Evolutionary conservation across 2,113 vertebrate genomes (phyloP).

Genomic region (Gadus chalcogrammus): DNA sequence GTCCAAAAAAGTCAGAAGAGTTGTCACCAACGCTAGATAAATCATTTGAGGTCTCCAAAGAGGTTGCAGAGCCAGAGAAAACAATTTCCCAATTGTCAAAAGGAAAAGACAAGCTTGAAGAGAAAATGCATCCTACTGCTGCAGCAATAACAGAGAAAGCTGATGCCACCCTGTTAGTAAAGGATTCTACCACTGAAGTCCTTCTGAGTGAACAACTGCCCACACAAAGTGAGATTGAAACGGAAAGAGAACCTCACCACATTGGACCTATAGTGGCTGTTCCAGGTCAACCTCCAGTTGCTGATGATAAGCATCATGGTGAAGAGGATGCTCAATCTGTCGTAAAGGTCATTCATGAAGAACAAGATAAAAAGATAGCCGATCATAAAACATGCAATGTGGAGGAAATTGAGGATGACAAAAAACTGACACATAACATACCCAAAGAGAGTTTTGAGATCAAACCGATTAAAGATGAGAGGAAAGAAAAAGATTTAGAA

Average conservation of each 20-base stretch:
- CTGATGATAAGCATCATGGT: background rate
- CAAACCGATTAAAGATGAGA: slow-evolving; percentile 26
- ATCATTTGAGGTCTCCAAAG: slow-evolving; percentile 43
- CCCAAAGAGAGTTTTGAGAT: slow-evolving; percentile 29
- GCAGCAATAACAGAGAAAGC: slow-evolving; percentile 23
- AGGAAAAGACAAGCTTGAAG: slow-evolving; percentile 33
- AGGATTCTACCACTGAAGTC: slow-evolving; percentile 47
- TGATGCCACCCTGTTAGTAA: slow-evolving; percentile 20
- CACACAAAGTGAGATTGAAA: slow-evolving; percentile 45
- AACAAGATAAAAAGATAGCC: slow-evolving; percentile 58
- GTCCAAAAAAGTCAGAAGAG: slow-evolving; percentile 26
- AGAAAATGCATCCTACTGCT: slow-evolving; percentile 13
- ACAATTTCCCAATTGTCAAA: slow-evolving; percentile 20
- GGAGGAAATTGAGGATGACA: slow-evolving; percentile 38
- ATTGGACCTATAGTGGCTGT: no score
- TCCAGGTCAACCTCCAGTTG: no score
- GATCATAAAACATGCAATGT: slow-evolving; percentile 27
- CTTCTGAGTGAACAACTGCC: slow-evolving; percentile 68
- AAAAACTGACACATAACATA: slow-evolving; percentile 37
- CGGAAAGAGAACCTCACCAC: slow-evolving; percentile 2
- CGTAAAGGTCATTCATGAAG: slow-evolving; percentile 32
- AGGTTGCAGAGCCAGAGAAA: slow-evolving; percentile 42
- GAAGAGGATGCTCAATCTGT: slow-evolving; percentile 34
- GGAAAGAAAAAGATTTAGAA: slow-evolving; percentile 16
- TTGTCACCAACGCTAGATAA: slow-evolving; percentile 34